Evolutionary conservation across 2,888 invertebrate genomes (phyloP).

Genomic region (Steromphala cineraria): DNA sequence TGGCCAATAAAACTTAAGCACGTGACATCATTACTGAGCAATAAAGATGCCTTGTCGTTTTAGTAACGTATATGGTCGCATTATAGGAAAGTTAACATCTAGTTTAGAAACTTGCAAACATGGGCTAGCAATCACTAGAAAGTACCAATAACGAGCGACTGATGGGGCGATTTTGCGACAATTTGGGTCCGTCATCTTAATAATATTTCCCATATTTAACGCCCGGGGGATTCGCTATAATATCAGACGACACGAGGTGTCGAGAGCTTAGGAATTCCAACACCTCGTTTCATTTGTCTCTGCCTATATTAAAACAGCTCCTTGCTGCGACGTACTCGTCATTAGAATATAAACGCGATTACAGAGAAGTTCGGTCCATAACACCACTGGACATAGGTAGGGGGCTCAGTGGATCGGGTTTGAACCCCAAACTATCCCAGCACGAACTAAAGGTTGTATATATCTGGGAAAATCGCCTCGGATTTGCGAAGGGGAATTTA

Average conservation of each 20-base stretch:
- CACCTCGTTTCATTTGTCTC: conserved; percentile 15
- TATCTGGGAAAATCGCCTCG: background rate
- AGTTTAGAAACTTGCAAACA: background rate
- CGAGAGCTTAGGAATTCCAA: background rate
- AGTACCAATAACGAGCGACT: background rate
- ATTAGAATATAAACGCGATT: conserved; percentile 24
- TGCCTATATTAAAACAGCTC: background rate
- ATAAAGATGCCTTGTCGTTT: conserved; percentile 5
- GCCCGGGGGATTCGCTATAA: conserved; percentile 14
- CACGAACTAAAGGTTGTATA: background rate
- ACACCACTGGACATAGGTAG: background rate
- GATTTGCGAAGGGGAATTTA: background rate
- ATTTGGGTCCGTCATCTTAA: conserved; percentile 3
- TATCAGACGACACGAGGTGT: conserved; percentile 7
- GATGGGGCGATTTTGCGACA: background rate
- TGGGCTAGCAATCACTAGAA: background rate
- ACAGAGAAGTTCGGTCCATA: conserved; percentile 1
- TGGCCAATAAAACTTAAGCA: background rate
- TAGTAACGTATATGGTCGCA: background rate
- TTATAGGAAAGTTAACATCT: background rate
- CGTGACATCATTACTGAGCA: background rate
- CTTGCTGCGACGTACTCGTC: background rate
- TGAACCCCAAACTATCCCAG: background rate
- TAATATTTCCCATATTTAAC: conserved; percentile 20
- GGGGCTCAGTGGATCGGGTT: background rate